Evolutionary conservation across 1,140 invertebrate species (phyloP).

Genomic region (Caenorhabditis elegans): DNA sequence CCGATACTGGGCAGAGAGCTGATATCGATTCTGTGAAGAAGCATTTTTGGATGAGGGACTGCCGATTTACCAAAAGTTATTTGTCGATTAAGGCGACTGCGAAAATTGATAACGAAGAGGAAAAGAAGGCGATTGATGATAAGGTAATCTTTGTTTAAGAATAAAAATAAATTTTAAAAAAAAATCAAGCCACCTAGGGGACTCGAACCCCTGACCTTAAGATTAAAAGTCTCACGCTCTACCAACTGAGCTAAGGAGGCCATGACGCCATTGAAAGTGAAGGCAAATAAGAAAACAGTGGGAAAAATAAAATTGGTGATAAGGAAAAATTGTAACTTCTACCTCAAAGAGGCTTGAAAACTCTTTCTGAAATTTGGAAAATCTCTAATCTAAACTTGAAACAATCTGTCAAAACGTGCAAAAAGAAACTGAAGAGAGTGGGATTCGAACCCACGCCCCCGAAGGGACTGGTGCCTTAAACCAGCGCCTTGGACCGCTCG

Average conservation of each 20-base stretch:
- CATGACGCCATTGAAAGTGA: too few species aligned
- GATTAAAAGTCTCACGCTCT: slow-evolving; percentile 16
- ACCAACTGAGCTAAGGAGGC: slow-evolving; percentile 19
- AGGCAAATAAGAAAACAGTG: too few species aligned
- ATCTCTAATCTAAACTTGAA: too few species aligned
- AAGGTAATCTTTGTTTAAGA: background rate
- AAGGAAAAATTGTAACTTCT: too few species aligned
- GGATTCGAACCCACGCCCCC: slow-evolving; percentile 72
- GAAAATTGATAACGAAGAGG: slow-evolving; percentile 54
- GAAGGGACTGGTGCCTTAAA: slow-evolving; percentile 98
- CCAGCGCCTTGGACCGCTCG: slow-evolving; percentile 99
- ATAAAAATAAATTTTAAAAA: slow-evolving; percentile 43
- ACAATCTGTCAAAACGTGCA: too few species aligned
- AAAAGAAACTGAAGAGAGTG: slow-evolving; percentile 61
- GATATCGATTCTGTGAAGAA: slow-evolving; percentile 43
- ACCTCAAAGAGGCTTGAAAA: too few species aligned
- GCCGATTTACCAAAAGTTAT: slow-evolving; percentile 59
- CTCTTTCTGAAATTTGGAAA: too few species aligned
- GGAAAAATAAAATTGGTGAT: slow-evolving; percentile 20
- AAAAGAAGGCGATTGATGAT: slow-evolving; percentile 45
- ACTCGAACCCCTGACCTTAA: slow-evolving; percentile 19
- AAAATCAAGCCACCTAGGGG: slow-evolving; percentile 28
- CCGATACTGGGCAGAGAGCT: background rate
- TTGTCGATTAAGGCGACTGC: slow-evolving; percentile 56
- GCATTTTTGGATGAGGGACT: slow-evolving; percentile 58